Evolutionary conservation across 2,797 vertebrate genomes (phyloP).

Genomic region (Lycodopsis pacificus): DNA sequence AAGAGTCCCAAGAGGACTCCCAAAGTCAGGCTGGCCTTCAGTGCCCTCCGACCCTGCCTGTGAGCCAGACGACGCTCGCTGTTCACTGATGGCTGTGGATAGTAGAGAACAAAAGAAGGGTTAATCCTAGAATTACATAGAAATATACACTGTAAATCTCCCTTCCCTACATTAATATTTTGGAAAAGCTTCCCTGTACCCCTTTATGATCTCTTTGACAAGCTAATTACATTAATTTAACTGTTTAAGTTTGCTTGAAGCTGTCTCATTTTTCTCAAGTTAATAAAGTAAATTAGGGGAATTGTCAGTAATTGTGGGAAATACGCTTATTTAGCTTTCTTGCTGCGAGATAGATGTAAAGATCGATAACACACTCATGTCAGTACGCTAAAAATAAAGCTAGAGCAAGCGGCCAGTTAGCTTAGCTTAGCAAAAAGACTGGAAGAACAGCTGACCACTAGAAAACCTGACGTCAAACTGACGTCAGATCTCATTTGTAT

Average conservation of each 20-base stretch:
- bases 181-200: background rate
- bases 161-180: background rate
- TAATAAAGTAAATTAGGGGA: background rate
- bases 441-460: background rate
- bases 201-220: background rate
- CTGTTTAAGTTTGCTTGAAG: background rate
- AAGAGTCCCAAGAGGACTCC: slow-evolving; percentile 96
- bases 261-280: background rate
- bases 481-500: background rate
- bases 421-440: background rate
- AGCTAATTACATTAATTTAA: background rate
- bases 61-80: slow-evolving; percentile 88
- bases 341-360: background rate
- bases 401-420: background rate
- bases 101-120: background rate
- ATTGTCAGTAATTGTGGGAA: background rate
- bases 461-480: background rate
- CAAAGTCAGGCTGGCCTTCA: slow-evolving; percentile 97
- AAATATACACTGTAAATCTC: background rate
- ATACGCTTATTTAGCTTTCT: background rate
- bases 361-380: background rate
- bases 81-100: slow-evolving; percentile 73
- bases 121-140: background rate
- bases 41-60: slow-evolving; percentile 92
- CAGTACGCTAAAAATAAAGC: background rate